These are phyloP conservation scores for Crotalus horridus DNA, from an alignment of 2,113 vertebrate species.

Conservation along the genomic window DNA sequence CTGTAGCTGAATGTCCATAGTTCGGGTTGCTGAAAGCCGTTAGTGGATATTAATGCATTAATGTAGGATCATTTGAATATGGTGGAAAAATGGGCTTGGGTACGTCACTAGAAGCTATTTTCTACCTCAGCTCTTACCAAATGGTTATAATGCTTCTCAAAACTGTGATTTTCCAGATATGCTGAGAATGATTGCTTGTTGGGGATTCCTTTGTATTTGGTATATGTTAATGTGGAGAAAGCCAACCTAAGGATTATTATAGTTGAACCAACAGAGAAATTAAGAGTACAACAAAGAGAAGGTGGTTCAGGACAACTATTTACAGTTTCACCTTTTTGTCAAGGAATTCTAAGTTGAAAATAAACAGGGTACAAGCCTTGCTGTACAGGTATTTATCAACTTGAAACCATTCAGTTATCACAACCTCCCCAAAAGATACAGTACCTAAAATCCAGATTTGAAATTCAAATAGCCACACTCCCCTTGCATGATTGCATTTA, in stretches of 20 bases:
- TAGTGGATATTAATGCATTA: background rate
- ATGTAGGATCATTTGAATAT: background rate
- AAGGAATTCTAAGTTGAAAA: background rate
- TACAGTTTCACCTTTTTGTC: background rate
- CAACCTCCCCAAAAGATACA: too few relatives aligned
- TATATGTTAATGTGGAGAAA: background rate
- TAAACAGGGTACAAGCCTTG: background rate
- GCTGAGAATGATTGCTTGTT: background rate
- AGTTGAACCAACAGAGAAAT: background rate
- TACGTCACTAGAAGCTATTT: background rate
- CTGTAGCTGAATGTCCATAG: background rate
- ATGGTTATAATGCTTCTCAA: background rate
- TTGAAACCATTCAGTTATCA: too few relatives aligned
- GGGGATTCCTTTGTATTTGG: background rate
- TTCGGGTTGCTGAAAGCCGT: background rate
- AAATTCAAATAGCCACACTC: too few relatives aligned
- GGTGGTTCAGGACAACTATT: background rate
- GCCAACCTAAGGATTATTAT: background rate
- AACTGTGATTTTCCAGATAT: background rate
- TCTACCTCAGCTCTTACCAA: background rate
- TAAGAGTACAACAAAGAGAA: background rate
- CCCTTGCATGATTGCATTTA: too few relatives aligned
- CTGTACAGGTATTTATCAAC: background rate
- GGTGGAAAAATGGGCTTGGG: background rate
- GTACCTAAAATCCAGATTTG: too few relatives aligned